phyloP scores from a whole-genome alignment of 2,888 invertebrate species.

The Lithophane leautieri region DNA sequence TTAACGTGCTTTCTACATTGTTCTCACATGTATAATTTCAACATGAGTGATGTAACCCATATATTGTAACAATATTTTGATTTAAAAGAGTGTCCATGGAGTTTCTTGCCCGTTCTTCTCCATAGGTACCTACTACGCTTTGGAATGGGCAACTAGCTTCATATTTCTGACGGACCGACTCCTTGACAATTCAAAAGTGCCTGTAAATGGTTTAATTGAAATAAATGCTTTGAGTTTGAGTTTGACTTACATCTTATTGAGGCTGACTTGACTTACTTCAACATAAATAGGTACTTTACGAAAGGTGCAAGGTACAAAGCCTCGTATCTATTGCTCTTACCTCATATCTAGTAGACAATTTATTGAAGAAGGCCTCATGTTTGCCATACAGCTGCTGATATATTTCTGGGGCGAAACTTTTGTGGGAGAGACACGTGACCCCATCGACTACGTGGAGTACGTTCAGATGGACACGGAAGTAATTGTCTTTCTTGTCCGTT shows the following conservation, averaged over 20 bases:
- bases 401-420: slow-evolving; percentile 90
- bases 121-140: too few relatives aligned
- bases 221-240: too few relatives aligned
- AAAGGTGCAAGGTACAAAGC: neutral
- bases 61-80: too few relatives aligned
- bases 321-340: slow-evolving; percentile 70
- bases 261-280: neutral
- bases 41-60: too few relatives aligned
- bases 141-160: too few relatives aligned
- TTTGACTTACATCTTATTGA: neutral
- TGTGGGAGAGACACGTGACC: slow-evolving; percentile 91
- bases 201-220: too few relatives aligned
- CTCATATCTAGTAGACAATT: slow-evolving; percentile 91
- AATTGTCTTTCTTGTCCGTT: slow-evolving; percentile 90
- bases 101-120: too few relatives aligned
- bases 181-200: too few relatives aligned
- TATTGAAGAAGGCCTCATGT: slow-evolving; percentile 93
- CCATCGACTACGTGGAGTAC: slow-evolving; percentile 89
- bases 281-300: neutral
- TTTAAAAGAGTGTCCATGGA: too few relatives aligned
- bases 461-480: slow-evolving; percentile 91
- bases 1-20: too few relatives aligned
- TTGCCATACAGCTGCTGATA: slow-evolving; percentile 92
- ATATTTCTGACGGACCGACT: too few relatives aligned
- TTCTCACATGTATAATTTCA: too few relatives aligned